A percentile compares a stretch with the other conserved stretches of the same genome.
Evolutionary conservation across 2,113 vertebrate species (phyloP).

Genomic region (Myotis brandtii): DNA sequence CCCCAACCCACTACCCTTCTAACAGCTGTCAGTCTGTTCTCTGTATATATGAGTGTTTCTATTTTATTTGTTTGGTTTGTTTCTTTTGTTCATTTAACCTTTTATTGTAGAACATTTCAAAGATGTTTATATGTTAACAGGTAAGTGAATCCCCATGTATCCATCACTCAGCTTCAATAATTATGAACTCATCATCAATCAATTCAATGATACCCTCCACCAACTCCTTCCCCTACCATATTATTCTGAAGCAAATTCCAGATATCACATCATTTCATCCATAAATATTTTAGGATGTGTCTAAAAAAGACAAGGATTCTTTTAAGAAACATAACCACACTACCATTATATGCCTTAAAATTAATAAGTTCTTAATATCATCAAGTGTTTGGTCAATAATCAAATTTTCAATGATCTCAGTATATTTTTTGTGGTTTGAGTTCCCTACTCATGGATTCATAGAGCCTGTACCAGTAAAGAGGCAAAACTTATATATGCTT

Average conservation of each 20-base stretch:
- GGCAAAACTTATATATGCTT: neutral
- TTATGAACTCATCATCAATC: slow-evolving; percentile 30
- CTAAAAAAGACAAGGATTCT: neutral
- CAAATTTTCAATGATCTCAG: neutral
- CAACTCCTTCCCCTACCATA: neutral
- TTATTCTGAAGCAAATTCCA: slow-evolving; percentile 35
- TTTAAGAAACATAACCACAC: neutral
- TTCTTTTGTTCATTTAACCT: neutral
- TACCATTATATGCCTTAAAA: neutral
- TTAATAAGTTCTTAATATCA: slow-evolving; percentile 29
- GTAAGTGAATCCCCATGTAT: neutral
- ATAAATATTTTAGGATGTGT: slow-evolving; percentile 34
- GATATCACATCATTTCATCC: slow-evolving; percentile 38
- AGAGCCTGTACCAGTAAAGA: neutral
- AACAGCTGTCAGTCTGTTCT: neutral
- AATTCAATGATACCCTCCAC: neutral
- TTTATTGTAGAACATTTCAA: slow-evolving; percentile 44
- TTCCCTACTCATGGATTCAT: neutral
- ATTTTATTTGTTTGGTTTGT: neutral
- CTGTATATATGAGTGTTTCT: neutral
- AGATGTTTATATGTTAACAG: slow-evolving; percentile 10
- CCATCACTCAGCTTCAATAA: neutral
- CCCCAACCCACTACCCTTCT: neutral
- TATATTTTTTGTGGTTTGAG: neutral
- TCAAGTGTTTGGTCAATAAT: slow-evolving; percentile 33